Evolutionary conservation across 1,140 invertebrate genomes (phyloP).

Genomic region (Tigriopus japonicus): DNA sequence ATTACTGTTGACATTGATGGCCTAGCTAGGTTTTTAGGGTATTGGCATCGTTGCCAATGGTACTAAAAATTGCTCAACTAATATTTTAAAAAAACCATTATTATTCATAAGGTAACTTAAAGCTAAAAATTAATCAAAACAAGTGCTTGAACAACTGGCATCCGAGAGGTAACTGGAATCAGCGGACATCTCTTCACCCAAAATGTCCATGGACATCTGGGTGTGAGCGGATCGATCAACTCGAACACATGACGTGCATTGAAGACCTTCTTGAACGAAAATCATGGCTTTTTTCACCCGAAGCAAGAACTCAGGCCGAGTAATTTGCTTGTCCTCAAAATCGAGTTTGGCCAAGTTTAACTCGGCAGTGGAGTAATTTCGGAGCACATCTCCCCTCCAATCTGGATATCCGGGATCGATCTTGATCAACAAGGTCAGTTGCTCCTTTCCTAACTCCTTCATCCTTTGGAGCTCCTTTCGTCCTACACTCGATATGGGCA

Average conservation of each 20-base stretch:
- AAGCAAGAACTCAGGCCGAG: neutral
- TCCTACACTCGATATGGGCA: neutral
- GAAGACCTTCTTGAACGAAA: neutral
- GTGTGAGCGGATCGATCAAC: neutral
- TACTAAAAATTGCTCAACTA: too few relatives aligned
- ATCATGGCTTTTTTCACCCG: neutral
- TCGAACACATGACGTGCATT: neutral
- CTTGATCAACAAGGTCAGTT: neutral
- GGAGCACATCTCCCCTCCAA: neutral
- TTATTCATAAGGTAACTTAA: too few relatives aligned
- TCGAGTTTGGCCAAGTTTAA: neutral
- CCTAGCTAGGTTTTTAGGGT: too few relatives aligned
- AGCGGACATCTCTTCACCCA: too few relatives aligned
- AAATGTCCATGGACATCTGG: too few relatives aligned
- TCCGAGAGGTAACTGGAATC: too few relatives aligned
- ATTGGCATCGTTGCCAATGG: too few relatives aligned
- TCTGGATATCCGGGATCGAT: neutral
- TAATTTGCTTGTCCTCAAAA: neutral
- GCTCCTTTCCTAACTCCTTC: neutral
- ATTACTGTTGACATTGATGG: too few relatives aligned
- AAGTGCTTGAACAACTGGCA: too few relatives aligned
- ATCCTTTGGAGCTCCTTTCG: neutral
- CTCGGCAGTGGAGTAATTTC: neutral
- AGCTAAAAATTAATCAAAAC: too few relatives aligned
- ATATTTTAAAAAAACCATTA: too few relatives aligned